These are phyloP conservation scores for Parnassius apollo DNA, from an alignment of 2,888 invertebrate genomes.

Conservation along the genomic window DNA sequence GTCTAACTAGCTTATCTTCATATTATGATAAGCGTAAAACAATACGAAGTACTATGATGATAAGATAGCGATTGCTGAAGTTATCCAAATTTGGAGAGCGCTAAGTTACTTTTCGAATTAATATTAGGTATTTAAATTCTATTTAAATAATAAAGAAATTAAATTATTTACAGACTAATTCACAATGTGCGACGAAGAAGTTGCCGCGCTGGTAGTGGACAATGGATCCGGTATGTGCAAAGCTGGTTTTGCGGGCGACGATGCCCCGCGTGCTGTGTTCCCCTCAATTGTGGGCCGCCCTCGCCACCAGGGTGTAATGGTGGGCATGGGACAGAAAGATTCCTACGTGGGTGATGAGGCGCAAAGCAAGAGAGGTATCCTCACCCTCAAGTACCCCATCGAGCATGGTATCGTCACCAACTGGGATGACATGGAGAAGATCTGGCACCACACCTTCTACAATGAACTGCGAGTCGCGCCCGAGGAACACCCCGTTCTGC, in stretches of 20 bases:
- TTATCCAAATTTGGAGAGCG: not conserved
- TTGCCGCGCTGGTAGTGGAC: constrained; percentile 96
- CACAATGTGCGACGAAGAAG: constrained; percentile 84
- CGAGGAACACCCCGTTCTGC: constrained; percentile 91
- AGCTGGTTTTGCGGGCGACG: constrained; percentile 97
- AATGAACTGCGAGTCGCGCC: constrained; percentile 97
- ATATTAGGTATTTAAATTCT: not conserved
- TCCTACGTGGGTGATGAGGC: constrained; percentile 98
- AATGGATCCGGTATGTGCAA: constrained; percentile 99
- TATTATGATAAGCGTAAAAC: too few species aligned
- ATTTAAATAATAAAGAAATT: not conserved
- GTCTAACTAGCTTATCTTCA: too few species aligned
- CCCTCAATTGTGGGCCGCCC: constrained; percentile 97
- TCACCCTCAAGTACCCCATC: constrained; percentile 97
- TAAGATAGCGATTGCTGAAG: constrained; percentile 3
- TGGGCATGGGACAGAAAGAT: constrained; percentile 99
- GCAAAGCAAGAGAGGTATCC: constrained; percentile 97
- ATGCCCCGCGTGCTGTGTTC: constrained; percentile 97
- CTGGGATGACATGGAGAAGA: constrained; percentile 99
- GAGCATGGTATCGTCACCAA: constrained; percentile 98
- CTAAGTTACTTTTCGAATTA: too few species aligned
- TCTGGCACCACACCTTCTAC: constrained; percentile 99
- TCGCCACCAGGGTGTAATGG: constrained; percentile 97
- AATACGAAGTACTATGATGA: not conserved
- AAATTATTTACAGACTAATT: constrained; percentile 63